Conservation (phyloP, 2,888 invertebrate genomes). For the Punctoribates punctum region DNA sequence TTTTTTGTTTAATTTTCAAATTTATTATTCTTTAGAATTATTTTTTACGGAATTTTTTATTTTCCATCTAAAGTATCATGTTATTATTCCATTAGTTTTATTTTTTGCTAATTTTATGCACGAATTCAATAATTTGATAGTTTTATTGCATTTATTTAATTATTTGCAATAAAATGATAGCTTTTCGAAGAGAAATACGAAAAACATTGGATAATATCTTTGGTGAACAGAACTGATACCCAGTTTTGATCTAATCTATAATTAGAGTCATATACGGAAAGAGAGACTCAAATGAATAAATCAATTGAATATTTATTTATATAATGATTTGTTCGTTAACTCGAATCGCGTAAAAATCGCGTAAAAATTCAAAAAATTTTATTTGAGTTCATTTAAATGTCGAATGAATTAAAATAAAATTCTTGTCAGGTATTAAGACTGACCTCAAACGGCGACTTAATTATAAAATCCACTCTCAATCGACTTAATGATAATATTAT, state of each 20-base stretch:
- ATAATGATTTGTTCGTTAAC: conserved; percentile 30
- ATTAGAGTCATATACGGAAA: not conserved
- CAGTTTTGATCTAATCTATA: not conserved
- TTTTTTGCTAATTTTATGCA: too few species aligned
- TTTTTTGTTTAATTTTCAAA: too few species aligned
- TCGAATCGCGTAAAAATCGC: not conserved
- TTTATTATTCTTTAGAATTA: too few species aligned
- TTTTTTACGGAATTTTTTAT: too few species aligned
- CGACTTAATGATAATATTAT: conserved; percentile 15
- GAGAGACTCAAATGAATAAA: not conserved
- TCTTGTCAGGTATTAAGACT: conserved; percentile 16
- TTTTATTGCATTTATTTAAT: too few species aligned
- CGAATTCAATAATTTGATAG: too few species aligned
- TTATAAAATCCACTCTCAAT: conserved; percentile 26
- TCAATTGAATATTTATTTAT: conserved; percentile 16
- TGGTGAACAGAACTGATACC: too few species aligned
- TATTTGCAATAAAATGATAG: too few species aligned
- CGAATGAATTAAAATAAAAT: conserved; percentile 25
- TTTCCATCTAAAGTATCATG: too few species aligned
- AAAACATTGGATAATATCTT: too few species aligned
- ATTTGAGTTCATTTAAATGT: not conserved
- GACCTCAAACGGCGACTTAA: not conserved
- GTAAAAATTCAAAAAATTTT: not conserved
- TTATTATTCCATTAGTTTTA: too few species aligned
- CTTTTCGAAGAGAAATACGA: too few species aligned